Conservation (phyloP, 2,888 invertebrate species). For the Oxystoma pomonae region DNA sequence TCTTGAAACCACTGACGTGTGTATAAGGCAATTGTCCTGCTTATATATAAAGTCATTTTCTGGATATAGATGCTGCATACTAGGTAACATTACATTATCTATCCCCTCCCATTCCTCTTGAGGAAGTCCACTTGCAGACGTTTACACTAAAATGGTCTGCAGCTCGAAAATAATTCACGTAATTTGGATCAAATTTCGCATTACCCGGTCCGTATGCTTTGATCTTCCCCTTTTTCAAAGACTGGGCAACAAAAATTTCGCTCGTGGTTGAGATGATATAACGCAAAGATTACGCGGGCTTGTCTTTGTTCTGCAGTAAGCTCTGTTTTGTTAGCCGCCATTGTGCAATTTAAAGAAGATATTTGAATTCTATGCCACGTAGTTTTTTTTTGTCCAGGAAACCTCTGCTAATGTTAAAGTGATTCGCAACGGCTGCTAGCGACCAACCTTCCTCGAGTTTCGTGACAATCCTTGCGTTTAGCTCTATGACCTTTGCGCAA, state of each 20-base stretch:
- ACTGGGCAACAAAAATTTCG: neutral
- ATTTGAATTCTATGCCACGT: neutral
- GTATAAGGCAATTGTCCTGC: no score
- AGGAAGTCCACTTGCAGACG: neutral
- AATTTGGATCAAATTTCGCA: neutral
- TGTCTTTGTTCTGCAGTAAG: neutral
- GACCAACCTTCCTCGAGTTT: no score
- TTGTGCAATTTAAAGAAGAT: neutral
- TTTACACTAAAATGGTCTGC: neutral
- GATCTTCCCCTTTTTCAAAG: neutral
- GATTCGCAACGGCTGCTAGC: no score
- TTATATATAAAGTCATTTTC: no score
- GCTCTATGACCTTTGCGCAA: no score
- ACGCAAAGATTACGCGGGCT: neutral
- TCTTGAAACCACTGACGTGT: no score
- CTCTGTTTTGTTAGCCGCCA: neutral
- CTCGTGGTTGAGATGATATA: neutral
- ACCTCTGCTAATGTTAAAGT: no score
- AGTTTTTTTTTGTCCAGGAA: neutral
- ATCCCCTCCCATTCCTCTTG: neutral
- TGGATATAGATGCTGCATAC: no score
- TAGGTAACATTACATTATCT: no score
- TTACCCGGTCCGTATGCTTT: neutral
- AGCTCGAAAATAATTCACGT: neutral
- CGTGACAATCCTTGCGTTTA: no score